Evolutionary conservation across 2,113 vertebrate species (phyloP).

Genomic region (Callochromis pleurospilus): DNA sequence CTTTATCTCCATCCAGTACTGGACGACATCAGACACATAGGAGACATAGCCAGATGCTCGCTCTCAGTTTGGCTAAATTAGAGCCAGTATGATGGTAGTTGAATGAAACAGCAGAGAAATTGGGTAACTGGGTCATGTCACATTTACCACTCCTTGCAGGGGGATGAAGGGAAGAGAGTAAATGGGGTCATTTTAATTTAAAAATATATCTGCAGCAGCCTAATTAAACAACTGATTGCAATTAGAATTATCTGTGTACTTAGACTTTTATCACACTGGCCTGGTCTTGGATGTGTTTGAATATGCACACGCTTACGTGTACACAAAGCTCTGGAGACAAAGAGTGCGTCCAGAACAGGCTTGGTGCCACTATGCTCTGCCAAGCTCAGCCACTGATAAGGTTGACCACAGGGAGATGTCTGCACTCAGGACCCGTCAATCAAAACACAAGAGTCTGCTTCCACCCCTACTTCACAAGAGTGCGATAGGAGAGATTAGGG

Average conservation of each 20-base stretch:
- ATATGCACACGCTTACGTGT: neutral
- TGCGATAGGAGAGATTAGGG: conserved; percentile 43
- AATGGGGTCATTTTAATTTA: conserved; percentile 10
- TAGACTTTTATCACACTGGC: neutral
- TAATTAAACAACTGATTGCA: conserved; percentile 12
- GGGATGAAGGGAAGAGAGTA: neutral
- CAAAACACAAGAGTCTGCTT: conserved; percentile 55
- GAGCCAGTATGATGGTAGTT: neutral
- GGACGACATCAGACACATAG: neutral
- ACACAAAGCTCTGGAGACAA: conserved; percentile 15
- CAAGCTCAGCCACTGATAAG: conserved; percentile 52
- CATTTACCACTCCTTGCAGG: neutral
- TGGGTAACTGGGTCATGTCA: conserved; percentile 20
- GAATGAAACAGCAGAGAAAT: neutral
- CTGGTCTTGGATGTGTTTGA: neutral
- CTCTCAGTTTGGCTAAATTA: neutral
- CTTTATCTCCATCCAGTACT: neutral
- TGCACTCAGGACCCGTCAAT: conserved; percentile 61
- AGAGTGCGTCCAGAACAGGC: conserved; percentile 52
- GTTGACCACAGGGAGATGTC: conserved; percentile 45
- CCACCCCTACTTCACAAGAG: conserved; percentile 28
- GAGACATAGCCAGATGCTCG: neutral
- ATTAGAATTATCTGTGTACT: conserved; percentile 6
- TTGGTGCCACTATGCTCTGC: conserved; percentile 52
- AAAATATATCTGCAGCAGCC: neutral